Base-by-base conservation (phyloP, 2,797 vertebrate genomes). In the Sandelia bainsii region DNA sequence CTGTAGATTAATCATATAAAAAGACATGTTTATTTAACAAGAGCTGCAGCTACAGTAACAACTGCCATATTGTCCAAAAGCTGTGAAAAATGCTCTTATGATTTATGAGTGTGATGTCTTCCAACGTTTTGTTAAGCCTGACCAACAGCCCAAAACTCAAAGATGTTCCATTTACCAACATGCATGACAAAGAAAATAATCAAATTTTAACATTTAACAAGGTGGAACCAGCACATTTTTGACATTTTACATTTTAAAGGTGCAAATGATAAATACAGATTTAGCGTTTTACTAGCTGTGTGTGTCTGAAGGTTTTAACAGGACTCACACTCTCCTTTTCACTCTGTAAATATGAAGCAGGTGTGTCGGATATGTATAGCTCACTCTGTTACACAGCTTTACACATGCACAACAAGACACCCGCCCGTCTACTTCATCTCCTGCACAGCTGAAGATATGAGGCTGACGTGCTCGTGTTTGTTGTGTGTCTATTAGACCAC, bases 211-310 rank as follows among this genome's bases (percentile, higher is more conserved):
- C 12, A 20, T 58, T 50, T 51, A 12, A 32, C 29, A 32, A 32
- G 29, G 29, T 32, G 29, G 29, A 32, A 32, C 29, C 29, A 32
- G 29, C 29, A 32, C 7, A 25, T 25, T 8, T 34, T 34, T 34
- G 32, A 10, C 32, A 34, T 34, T 34, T 34, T 10, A 34, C 3
- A 37, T 46, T 57, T 52, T 29, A 69, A 71, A 72, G 49, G 37
- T 66, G 60, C 62, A 70, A 45, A 69, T 70, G 75, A 25, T 10
- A 17, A 23, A 20, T 57, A 51, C 75, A 76, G 69, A 20, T 46
- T 76, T 23, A 80, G 58, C 23, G 53, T 52, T 80, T 80, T 51
- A 72, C 60, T 82, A 77, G 74, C 58, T 83, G 79, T 53, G 50
- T 11, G 6, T 63, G n/a, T 68, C 22, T 69, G 25, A 44, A 49